Percentiles rank a stretch among this genome's conserved stretches.
Evolutionary conservation across 2,888 invertebrate species (phyloP).

Genomic region (Capitulum mitella): DNA sequence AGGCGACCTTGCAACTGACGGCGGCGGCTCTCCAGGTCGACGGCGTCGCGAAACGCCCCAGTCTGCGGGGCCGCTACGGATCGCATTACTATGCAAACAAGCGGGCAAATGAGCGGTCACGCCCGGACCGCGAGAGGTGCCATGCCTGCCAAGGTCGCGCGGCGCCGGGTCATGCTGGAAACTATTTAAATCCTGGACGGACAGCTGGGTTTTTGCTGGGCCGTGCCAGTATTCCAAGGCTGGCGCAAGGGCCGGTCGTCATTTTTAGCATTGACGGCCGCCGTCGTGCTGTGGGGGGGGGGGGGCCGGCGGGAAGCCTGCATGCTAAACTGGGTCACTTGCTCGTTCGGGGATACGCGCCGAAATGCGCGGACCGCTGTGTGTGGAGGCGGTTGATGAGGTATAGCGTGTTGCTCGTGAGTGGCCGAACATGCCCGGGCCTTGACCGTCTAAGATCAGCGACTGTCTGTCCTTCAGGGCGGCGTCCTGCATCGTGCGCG

Average conservation of each 20-base stretch:
- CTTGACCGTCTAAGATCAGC: too few species aligned
- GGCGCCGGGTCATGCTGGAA: not conserved
- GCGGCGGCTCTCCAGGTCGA: not conserved
- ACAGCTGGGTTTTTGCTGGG: not conserved
- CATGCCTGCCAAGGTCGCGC: not conserved
- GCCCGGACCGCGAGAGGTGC: not conserved
- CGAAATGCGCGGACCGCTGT: too few species aligned
- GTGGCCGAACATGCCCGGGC: too few species aligned
- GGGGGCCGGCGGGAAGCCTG: not conserved
- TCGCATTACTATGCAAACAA: slow-evolving; percentile 20
- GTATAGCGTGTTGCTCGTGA: too few species aligned
- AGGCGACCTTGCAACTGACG: not conserved
- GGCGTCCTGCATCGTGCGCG: too few species aligned
- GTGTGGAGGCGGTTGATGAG: too few species aligned
- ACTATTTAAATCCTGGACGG: slow-evolving; percentile 4
- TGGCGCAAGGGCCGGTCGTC: not conserved
- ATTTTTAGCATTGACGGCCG: not conserved
- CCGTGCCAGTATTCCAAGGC: not conserved
- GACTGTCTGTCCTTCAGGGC: too few species aligned
- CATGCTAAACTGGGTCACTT: not conserved
- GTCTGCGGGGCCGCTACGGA: not conserved
- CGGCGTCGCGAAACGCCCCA: not conserved
- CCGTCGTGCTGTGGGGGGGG: not conserved
- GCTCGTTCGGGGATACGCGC: too few species aligned
- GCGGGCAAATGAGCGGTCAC: slow-evolving; percentile 1